A percentile compares a stretch with the other conserved stretches of the same genome.
Evolutionary conservation across 1,140 invertebrate species (phyloP).

Genomic region (Drosophila rhopaloa): DNA sequence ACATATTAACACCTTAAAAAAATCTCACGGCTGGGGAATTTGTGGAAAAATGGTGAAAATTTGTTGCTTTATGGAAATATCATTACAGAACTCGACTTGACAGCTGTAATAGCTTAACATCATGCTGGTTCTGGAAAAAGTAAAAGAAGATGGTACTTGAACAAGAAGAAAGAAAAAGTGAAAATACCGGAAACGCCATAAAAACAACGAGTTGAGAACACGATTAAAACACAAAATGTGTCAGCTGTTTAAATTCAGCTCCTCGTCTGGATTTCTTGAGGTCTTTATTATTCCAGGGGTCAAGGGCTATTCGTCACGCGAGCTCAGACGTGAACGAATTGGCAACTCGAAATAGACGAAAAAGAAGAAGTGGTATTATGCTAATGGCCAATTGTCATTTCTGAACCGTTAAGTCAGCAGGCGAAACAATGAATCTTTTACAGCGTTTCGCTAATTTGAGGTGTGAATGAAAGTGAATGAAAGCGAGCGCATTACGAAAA

Average conservation of each 20-base stretch:
- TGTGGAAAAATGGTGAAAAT: constrained; percentile 35
- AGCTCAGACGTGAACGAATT: constrained; percentile 38
- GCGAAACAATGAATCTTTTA: constrained; percentile 59
- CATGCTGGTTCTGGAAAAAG: constrained; percentile 46
- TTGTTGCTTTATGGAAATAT: constrained; percentile 64
- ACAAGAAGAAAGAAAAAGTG: constrained; percentile 56
- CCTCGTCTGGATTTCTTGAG: constrained; percentile 28
- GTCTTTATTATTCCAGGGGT: constrained; percentile 35
- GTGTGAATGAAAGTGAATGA: constrained; percentile 77
- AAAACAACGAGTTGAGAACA: constrained; percentile 61
- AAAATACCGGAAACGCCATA: constrained; percentile 77
- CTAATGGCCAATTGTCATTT: constrained; percentile 59
- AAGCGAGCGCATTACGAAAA: constrained; percentile 42
- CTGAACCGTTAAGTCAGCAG: constrained; percentile 44
- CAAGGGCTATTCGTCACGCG: constrained; percentile 50
- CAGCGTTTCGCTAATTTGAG: constrained; percentile 60
- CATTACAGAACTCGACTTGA: constrained; percentile 61
- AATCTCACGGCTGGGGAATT: constrained; percentile 55
- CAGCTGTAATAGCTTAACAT: constrained; percentile 67
- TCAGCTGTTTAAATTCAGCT: constrained; percentile 42
- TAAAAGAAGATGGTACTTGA: constrained; percentile 28
- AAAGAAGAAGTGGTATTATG: constrained; percentile 36
- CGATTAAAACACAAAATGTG: constrained; percentile 56
- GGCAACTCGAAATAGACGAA: constrained; percentile 16
- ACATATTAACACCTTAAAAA: constrained; percentile 31